Percentiles rank a stretch among this genome's conserved stretches.
Evolutionary conservation across 1,140 invertebrate genomes (phyloP).

Genomic region (Proctacanthus coquilletti): DNA sequence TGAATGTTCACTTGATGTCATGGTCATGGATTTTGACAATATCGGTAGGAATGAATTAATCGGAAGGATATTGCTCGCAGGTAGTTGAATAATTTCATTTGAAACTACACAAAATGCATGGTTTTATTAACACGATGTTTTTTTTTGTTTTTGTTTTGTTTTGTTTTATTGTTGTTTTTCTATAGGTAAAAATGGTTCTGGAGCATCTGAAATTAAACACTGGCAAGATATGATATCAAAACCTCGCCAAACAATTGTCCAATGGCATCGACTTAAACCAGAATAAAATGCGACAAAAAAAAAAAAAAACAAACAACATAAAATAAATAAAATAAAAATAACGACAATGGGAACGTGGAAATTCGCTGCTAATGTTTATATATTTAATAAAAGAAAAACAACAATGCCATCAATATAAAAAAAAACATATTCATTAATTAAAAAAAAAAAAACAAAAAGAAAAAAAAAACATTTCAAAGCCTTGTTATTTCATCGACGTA

Average conservation of each 20-base stretch:
- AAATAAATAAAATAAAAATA: background rate
- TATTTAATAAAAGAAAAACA: background rate
- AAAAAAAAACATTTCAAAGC: too few relatives aligned
- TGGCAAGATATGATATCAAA: conserved; percentile 96
- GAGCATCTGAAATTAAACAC: conserved; percentile 82
- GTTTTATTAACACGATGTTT: too few relatives aligned
- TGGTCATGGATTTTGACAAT: conserved; percentile 92
- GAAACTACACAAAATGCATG: too few relatives aligned
- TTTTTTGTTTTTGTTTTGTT: background rate
- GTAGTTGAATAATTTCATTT: too few relatives aligned
- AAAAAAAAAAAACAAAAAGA: conserved; percentile 1
- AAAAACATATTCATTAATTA: background rate
- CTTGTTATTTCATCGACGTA: too few relatives aligned
- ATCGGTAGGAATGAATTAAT: conserved; percentile 86
- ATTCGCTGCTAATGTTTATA: too few relatives aligned
- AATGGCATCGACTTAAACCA: conserved; percentile 80
- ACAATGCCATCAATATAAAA: background rate
- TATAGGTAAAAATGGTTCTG: conserved; percentile 75
- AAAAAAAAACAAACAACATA: background rate
- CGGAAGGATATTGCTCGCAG: conserved; percentile 72
- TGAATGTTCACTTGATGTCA: conserved; percentile 79
- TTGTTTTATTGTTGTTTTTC: conserved; percentile 7
- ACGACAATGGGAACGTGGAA: background rate
- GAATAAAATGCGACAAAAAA: conserved; percentile 38
- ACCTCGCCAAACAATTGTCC: conserved; percentile 78